These are phyloP conservation scores for Glyptemys insculpta DNA, from an alignment of 2,797 vertebrate species.

Conservation along the genomic window DNA sequence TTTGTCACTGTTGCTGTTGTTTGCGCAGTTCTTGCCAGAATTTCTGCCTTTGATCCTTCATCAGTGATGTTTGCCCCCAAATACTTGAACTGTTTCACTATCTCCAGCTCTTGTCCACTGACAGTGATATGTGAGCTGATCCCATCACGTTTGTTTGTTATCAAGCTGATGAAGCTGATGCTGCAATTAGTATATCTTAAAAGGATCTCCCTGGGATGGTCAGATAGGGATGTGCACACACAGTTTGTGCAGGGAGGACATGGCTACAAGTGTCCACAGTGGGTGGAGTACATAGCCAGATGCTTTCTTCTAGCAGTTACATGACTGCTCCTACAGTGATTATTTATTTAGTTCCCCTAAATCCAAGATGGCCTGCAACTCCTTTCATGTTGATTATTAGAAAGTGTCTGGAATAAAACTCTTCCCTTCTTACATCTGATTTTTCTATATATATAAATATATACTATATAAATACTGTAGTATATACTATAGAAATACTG, in stretches of 20 bases:
- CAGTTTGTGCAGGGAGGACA: background rate
- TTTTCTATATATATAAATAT: background rate
- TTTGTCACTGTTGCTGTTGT: no score
- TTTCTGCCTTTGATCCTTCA: no score
- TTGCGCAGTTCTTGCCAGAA: no score
- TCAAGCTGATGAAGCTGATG: background rate
- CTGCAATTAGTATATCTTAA: background rate
- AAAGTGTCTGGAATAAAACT: background rate
- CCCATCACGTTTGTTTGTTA: no score
- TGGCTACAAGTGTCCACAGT: background rate
- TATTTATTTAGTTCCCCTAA: background rate
- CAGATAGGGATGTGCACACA: background rate
- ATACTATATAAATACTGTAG: background rate
- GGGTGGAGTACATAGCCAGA: background rate
- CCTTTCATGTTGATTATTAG: background rate
- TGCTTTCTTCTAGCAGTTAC: background rate
- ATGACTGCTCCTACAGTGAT: background rate
- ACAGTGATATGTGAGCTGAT: no score
- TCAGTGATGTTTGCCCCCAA: no score
- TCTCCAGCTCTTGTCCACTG: no score
- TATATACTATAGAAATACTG: background rate
- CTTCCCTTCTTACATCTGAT: background rate
- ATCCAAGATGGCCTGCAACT: background rate
- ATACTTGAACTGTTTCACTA: no score
- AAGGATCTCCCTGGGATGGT: background rate